These are phyloP conservation scores for Platyrinchus mystaceus DNA, from an alignment of 2,797 vertebrate species.

Conservation along the genomic window DNA sequence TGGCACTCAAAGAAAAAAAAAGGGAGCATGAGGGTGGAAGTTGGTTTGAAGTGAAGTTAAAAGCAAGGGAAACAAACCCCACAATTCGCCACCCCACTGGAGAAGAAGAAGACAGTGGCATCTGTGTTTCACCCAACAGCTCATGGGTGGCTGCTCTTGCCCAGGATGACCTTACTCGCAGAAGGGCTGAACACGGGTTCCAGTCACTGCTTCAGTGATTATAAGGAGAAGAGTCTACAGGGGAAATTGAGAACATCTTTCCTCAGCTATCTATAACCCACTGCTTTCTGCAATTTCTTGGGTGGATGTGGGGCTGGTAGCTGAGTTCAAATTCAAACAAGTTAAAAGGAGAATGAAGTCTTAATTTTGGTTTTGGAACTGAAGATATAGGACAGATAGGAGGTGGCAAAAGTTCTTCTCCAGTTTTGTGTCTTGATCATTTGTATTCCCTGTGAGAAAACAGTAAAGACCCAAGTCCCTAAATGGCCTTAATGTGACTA, in stretches of 20 bases:
- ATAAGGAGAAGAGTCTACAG: neutral
- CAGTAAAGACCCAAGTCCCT: neutral
- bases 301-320: neutral
- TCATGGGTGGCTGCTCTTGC: neutral
- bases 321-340: neutral
- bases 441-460: neutral
- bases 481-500: neutral
- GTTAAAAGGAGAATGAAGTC: neutral
- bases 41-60: slow-evolving; percentile 31
- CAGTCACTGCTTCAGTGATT: neutral
- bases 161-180: neutral
- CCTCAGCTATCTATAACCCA: neutral
- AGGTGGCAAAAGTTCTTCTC: neutral
- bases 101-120: neutral
- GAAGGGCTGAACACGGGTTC: neutral
- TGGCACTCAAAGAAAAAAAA: neutral
- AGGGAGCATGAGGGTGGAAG: neutral
- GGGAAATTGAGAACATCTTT: neutral
- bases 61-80: neutral
- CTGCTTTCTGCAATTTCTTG: neutral
- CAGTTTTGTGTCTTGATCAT: neutral
- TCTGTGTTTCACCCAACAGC: neutral
- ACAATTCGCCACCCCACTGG: neutral
- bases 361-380: neutral
- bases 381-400: neutral